Base-by-base conservation (phyloP, 2,113 vertebrate genomes). In the Sciurus niger region DNA sequence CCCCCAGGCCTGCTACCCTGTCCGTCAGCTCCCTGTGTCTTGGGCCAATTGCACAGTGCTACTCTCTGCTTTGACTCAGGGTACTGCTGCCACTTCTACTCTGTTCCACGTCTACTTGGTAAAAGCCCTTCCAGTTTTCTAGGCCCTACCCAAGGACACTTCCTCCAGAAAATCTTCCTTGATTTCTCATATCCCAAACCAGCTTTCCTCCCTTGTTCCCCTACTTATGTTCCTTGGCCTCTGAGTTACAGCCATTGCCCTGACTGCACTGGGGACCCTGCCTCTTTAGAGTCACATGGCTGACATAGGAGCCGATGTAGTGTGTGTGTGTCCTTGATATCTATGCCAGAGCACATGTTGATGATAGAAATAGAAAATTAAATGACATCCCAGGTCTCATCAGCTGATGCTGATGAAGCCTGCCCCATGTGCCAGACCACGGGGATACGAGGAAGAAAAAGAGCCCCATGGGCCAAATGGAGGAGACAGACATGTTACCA, bases 91-190 rank as follows among this genome's bases (percentile, higher is more conserved):
- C 40, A 22, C 63, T 53, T 60, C 60, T 78, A 14, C 16, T 34
- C 43, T 24, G 14, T 55, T 80, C 51, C 3, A 1, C 1, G 84
- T 28, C 32, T 89, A 53, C 34, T n/a, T 70, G 55, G 40, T 67
- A 58, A 96, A 51, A 67, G 46, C 24, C n/a, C 82, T 48, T 78
- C 55, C 48, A 20, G 37, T 43, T 78, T 78, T 93, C 24, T 22
- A 93, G 78, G 34, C 25, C 37, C 46, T 53, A 40, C 28, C 67
- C 63, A 95, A 74, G 80, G 84, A n/a, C 0, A 80, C 30, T 32
- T 79, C 84, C 65, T 96, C n/a, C 17, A 70, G 68, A 83, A 95
- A 86, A 48, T 80, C 93, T 58, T 70, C 85, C 89, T 87, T 72
- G 77, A 77, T 53, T 94, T 88, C 37, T 76, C 43, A 46, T 1